Evolutionary conservation across 2,797 vertebrate species (phyloP).

Genomic region (Sebastes minor): DNA sequence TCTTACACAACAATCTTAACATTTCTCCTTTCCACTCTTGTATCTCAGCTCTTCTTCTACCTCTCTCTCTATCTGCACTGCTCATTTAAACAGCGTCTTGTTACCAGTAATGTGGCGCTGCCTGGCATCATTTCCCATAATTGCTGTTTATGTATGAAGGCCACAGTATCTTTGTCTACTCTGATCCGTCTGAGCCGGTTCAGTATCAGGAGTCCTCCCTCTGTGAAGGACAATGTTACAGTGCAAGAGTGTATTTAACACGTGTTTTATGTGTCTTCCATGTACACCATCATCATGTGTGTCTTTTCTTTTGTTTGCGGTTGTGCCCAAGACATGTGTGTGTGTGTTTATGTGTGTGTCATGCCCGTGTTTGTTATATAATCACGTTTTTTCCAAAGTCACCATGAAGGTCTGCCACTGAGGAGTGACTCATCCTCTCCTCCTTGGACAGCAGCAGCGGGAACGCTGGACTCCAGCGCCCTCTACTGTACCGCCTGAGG

Average conservation of each 20-base stretch:
- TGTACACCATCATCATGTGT: neutral
- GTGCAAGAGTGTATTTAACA: neutral
- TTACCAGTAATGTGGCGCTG: neutral
- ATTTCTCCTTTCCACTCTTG: neutral
- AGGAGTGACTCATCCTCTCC: slow-evolving; percentile 41
- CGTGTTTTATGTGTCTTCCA: neutral
- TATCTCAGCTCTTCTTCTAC: neutral
- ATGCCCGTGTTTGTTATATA: neutral
- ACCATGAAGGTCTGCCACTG: slow-evolving; percentile 28
- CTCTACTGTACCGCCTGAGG: slow-evolving; percentile 31
- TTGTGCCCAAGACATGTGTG: neutral
- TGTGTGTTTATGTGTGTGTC: neutral
- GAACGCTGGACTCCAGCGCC: slow-evolving; percentile 31
- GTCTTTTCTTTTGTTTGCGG: neutral
- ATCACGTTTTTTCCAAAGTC: slow-evolving; percentile 26
- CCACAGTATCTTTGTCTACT: neutral
- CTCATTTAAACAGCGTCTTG: neutral
- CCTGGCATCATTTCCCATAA: slow-evolving; percentile 10
- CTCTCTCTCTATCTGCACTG: neutral
- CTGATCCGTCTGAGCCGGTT: neutral
- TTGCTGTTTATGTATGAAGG: slow-evolving; percentile 28
- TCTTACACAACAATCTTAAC: neutral
- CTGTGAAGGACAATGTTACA: slow-evolving; percentile 25
- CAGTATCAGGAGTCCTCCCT: slow-evolving; percentile 1
- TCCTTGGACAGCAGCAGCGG: neutral